phyloP scores from a whole-genome alignment of 2,888 invertebrate genomes.

The Drosophila rellima region DNA sequence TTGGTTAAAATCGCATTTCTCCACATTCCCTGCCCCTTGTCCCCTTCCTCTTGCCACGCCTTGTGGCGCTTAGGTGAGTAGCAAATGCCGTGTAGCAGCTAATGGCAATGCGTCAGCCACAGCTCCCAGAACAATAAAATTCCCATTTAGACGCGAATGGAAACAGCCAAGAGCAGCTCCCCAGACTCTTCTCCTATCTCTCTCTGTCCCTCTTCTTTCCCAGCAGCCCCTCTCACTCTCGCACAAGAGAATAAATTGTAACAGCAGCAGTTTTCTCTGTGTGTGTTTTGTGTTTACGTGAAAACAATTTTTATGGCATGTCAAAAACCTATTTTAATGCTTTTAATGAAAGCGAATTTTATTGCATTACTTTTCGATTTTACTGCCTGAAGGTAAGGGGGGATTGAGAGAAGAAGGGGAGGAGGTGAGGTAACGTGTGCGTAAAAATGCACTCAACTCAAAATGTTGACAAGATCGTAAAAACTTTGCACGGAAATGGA shows the following conservation, averaged over 20 bases:
- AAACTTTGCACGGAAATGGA: constrained; percentile 57
- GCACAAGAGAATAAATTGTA: constrained; percentile 46
- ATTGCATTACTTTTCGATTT: constrained; percentile 83
- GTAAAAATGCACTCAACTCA: constrained; percentile 78
- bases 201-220: neutral
- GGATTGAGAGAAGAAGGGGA: neutral
- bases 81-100: constrained; percentile 66
- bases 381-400: constrained; percentile 50
- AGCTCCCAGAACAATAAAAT: constrained; percentile 81
- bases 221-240: no score
- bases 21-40: neutral
- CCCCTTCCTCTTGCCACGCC: constrained; percentile 1
- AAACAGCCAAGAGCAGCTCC: constrained; percentile 36
- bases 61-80: constrained; percentile 73
- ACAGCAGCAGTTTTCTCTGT: constrained; percentile 65
- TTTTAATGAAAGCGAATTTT: constrained; percentile 83
- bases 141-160: constrained; percentile 71
- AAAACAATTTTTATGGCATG: constrained; percentile 83
- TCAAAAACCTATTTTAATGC: constrained; percentile 83
- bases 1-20: neutral
- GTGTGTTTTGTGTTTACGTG: constrained; percentile 69
- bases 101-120: constrained; percentile 74
- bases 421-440: constrained; percentile 29
- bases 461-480: constrained; percentile 81
- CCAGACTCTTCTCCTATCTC: constrained; percentile 1